phyloP scores from a whole-genome alignment of 2,113 vertebrate species.

The Butorides virescens region DNA sequence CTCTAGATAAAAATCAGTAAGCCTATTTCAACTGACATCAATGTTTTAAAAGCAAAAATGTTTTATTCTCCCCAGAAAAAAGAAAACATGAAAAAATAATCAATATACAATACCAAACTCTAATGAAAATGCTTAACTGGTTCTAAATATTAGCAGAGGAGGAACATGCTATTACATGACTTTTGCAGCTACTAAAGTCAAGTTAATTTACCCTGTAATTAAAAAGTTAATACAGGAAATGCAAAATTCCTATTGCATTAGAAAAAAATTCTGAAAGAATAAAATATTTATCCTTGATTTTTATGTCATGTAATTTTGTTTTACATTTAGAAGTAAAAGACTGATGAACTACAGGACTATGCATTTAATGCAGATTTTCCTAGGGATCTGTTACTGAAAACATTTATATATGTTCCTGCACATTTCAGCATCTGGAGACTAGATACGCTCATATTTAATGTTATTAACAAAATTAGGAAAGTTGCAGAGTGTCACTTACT shows the following conservation, averaged over 20 bases:
- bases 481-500: not conserved
- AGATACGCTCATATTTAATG: not conserved
- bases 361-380: not conserved
- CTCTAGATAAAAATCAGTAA: constrained; percentile 38
- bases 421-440: not conserved
- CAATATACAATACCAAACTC: not conserved
- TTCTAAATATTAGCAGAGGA: not conserved
- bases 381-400: not conserved
- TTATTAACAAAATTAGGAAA: constrained; percentile 33
- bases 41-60: constrained; percentile 6
- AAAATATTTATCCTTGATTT: not conserved
- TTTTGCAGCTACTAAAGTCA: not conserved
- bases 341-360: not conserved
- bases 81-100: not conserved
- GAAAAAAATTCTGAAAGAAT: not conserved
- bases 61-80: constrained; percentile 6
- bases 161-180: not conserved
- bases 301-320: not conserved
- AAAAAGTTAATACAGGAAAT: constrained; percentile 10
- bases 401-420: not conserved
- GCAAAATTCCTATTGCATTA: not conserved
- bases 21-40: constrained; percentile 1
- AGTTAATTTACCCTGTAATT: not conserved
- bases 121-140: not conserved
- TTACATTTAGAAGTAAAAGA: not conserved